These are phyloP conservation scores for Hypercompe scribonia DNA, from an alignment of 2,888 invertebrate genomes.

Conservation along the genomic window DNA sequence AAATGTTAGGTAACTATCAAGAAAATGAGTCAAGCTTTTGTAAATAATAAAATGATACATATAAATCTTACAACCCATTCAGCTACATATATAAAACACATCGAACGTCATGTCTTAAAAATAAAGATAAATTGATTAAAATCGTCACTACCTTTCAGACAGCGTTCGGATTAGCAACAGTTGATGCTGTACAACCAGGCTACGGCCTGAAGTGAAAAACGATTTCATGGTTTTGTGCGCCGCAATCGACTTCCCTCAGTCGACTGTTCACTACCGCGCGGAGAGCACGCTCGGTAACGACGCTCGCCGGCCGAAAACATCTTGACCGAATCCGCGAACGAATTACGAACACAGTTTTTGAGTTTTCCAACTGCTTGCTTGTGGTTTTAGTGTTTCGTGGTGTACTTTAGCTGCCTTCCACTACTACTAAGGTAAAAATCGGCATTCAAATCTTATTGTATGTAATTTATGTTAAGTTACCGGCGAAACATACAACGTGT, in stretches of 20 bases:
- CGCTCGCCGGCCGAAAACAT: slow-evolving; percentile 25
- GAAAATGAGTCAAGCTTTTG: not conserved
- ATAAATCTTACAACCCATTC: not conserved
- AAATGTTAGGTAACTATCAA: not conserved
- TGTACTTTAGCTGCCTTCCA: slow-evolving; percentile 35
- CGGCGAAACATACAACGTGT: slow-evolving; percentile 2
- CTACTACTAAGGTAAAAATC: slow-evolving; percentile 45
- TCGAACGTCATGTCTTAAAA: not conserved
- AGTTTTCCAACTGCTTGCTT: slow-evolving; percentile 35
- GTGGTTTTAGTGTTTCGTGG: slow-evolving; percentile 46
- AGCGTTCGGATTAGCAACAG: slow-evolving; percentile 11
- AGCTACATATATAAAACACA: not conserved
- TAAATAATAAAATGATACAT: not conserved
- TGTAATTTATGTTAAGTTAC: slow-evolving; percentile 25
- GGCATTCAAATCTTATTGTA: slow-evolving; percentile 23
- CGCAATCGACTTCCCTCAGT: slow-evolving; percentile 29
- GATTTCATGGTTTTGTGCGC: slow-evolving; percentile 35
- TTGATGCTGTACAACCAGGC: slow-evolving; percentile 13
- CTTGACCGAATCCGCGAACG: slow-evolving; percentile 41
- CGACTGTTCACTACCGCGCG: slow-evolving; percentile 28
- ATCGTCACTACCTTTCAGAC: not conserved
- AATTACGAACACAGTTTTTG: slow-evolving; percentile 35
- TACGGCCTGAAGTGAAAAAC: slow-evolving; percentile 32
- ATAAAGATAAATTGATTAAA: not conserved
- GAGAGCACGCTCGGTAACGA: slow-evolving; percentile 40